Conservation (phyloP, 1,140 invertebrate genomes). For the Euwallacea fornicatus region DNA sequence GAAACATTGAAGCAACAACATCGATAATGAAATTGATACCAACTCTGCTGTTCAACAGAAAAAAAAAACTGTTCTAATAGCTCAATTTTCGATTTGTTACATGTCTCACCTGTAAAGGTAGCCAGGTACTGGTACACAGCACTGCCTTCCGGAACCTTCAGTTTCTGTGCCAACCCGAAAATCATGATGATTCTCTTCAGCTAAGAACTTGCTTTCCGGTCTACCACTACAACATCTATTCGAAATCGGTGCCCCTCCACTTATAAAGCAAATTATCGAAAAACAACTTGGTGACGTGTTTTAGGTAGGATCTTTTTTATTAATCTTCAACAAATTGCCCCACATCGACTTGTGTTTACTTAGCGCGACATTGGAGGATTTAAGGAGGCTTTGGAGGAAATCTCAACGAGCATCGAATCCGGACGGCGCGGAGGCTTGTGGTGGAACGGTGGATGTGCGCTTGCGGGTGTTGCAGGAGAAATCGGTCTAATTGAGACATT, state of each 20-base stretch:
- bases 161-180: constrained; percentile 14
- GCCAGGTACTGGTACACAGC: constrained; percentile 40
- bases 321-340: constrained; percentile 9
- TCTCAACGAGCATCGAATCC: not conserved
- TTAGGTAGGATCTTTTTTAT: not conserved
- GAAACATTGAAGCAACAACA: no score
- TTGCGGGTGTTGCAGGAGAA: no score
- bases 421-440: not conserved
- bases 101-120: constrained; percentile 38
- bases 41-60: no score
- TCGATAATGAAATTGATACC: no score
- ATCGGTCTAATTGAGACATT: no score
- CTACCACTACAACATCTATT: not conserved
- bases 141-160: constrained; percentile 23
- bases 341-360: not conserved
- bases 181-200: constrained; percentile 8
- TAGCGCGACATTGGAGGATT: not conserved
- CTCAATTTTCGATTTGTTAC: no score
- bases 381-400: not conserved
- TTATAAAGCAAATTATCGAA: not conserved
- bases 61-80: no score
- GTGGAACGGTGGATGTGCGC: no score
- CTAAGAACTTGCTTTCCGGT: no score
- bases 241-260: not conserved
- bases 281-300: not conserved